Conservation (phyloP, 2,888 invertebrate species). For the Allygus modestus region DNA sequence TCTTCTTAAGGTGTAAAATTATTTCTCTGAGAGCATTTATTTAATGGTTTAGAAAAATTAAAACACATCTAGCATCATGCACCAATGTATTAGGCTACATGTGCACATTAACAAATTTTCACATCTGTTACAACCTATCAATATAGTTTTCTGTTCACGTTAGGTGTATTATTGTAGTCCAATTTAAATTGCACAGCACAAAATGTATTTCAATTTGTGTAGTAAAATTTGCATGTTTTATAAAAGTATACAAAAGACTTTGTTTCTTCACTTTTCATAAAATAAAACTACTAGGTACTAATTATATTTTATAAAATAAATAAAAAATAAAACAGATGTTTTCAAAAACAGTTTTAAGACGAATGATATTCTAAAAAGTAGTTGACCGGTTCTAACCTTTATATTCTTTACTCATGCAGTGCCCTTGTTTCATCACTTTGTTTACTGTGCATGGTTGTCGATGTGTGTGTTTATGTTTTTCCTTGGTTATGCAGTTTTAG, state of each 20-base stretch:
- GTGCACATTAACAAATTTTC: conserved; percentile 22
- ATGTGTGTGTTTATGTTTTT: conserved; percentile 11
- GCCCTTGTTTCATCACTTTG: background rate
- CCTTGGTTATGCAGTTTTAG: conserved; percentile 18
- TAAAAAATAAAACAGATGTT: too few species aligned
- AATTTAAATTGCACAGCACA: conserved; percentile 9
- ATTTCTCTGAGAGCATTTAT: too few species aligned
- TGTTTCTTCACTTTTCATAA: too few species aligned
- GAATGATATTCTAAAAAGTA: too few species aligned
- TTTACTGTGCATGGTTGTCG: background rate
- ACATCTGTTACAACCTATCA: background rate
- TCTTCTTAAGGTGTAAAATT: too few species aligned
- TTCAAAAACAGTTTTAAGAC: too few species aligned
- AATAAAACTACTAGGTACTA: too few species aligned
- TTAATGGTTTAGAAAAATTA: too few species aligned
- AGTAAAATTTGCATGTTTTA: conserved; percentile 8
- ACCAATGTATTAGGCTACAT: background rate
- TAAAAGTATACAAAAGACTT: background rate
- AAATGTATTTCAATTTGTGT: background rate
- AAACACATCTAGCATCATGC: background rate
- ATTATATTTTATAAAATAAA: too few species aligned
- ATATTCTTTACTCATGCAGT: background rate
- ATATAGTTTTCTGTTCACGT: background rate
- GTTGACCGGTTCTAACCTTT: background rate
- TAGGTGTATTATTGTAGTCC: background rate